Percentiles rank a stretch among this genome's conserved stretches.
Conservation (phyloP, 2,797 vertebrate species). For the Pangasius mekongensis region DNA sequence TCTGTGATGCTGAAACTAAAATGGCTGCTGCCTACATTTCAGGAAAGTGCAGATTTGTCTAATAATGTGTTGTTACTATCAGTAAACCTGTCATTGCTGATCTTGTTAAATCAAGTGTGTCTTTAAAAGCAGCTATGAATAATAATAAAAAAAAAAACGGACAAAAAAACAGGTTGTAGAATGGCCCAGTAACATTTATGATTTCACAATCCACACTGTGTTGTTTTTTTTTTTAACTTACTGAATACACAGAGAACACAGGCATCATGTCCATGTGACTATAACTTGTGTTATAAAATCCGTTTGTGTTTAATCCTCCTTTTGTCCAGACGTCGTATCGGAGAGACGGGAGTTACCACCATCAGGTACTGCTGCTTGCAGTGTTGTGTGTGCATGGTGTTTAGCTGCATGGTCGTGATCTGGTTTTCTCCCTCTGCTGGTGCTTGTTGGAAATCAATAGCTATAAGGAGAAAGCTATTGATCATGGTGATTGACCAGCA, state of each 20-base stretch:
- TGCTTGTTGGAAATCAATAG: slow-evolving; percentile 41
- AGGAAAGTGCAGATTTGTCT: not conserved
- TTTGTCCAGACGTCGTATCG: slow-evolving; percentile 79
- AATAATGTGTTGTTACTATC: not conserved
- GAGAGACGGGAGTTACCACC: slow-evolving; percentile 81
- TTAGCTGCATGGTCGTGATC: slow-evolving; percentile 52
- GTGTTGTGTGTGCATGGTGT: slow-evolving; percentile 63
- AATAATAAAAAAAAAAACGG: not conserved
- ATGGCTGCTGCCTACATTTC: not conserved
- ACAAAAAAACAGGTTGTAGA: not conserved
- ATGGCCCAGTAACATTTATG: not conserved
- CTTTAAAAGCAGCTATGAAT: not conserved
- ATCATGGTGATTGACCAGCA: slow-evolving; percentile 1
- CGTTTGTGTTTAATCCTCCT: slow-evolving; percentile 59
- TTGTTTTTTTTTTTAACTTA: not conserved
- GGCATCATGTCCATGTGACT: not conserved
- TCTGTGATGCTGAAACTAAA: not conserved
- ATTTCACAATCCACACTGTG: slow-evolving; percentile 6
- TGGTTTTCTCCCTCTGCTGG: slow-evolving; percentile 11
- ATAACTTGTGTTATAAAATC: slow-evolving; percentile 21
- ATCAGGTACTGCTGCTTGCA: slow-evolving; percentile 72
- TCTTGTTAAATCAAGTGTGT: not conserved
- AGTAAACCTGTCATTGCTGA: not conserved
- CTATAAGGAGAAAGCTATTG: slow-evolving; percentile 20
- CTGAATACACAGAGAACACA: not conserved